Evolutionary conservation across 2,113 vertebrate genomes (phyloP).

Genomic region (Ciconia maguari): DNA sequence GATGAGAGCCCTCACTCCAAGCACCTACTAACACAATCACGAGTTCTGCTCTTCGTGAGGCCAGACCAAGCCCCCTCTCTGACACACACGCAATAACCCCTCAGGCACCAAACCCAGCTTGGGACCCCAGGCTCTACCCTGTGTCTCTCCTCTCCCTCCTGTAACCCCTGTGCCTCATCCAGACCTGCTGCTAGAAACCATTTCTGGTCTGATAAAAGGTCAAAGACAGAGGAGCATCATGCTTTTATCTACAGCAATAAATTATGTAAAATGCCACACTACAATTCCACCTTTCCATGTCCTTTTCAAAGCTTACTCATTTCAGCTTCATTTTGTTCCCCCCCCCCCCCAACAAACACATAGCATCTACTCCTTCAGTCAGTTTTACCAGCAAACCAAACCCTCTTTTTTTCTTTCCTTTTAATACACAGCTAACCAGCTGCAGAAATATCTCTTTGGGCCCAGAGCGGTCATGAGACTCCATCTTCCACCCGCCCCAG

Average conservation of each 20-base stretch:
- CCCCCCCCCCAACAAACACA: accelerated
- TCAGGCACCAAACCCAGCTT: background rate
- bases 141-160: background rate
- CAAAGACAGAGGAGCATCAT: background rate
- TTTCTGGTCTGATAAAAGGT: background rate
- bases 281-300: accelerated
- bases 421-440: background rate
- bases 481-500: background rate
- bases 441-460: background rate
- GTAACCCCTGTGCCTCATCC: background rate
- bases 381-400: background rate
- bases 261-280: accelerated
- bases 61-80: background rate
- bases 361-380: accelerated
- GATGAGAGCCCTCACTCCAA: accelerated
- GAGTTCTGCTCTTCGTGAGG: accelerated
- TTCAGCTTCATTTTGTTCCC: background rate
- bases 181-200: background rate
- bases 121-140: accelerated
- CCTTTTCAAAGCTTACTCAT: background rate
- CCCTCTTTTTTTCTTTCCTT: background rate
- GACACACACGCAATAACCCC: accelerated
- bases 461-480: background rate
- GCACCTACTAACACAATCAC: background rate
- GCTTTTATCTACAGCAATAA: background rate